Evolutionary conservation across 2,113 vertebrate species (phyloP), one percentile per base, ranked within the genome.

Genomic region (Apteryx mantelli): DNA sequence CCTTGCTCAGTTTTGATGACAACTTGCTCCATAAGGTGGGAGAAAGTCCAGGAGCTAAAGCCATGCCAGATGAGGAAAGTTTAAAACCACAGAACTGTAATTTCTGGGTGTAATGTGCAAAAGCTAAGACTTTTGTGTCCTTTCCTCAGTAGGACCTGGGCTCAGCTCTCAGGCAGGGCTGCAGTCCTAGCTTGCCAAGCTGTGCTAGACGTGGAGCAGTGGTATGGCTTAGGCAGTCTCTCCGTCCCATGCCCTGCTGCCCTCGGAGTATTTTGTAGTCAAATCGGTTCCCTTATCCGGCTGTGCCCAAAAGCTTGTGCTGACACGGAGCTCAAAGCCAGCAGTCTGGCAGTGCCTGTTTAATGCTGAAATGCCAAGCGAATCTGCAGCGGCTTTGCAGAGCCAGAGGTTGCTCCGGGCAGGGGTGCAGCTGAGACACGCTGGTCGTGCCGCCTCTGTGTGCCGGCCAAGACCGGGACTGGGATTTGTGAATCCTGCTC

Each of bases 151-250:
- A 42, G 30, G 56, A 25, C 16, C n/a, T 25, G 22, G 56, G 16
- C 38, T 34, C 30, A 53, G 20, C 14, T 44, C 56, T 60, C 30
- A 17, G 52, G 42, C 38, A 56, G 52, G 53, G 21, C 21, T 25
- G 32, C 44, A 14, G 34, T 7, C 32, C 44, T 6, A 48, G 24
- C 34, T 61, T 10, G 18, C 5, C 21, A 8, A 44, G 19, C 9
- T 0, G 0, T 11, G 42, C 25, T 48, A 5, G 30, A 73, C 2
- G 5, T 38, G 2, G 21, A 81, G 50, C 26, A 88, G 26, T 17
- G 46, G 26, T 38, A 16, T 28, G 78, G 26, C 70, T 75, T 66
- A 69, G 84, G 55, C 21, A 48, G 5, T 34, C 40, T 7, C 13
- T 82, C 55, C 2, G 3, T 30, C 24, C 32, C 7, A 21, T 53